Conservation (phyloP, 2,797 vertebrate genomes). For the Leptatherina wallacei region DNA sequence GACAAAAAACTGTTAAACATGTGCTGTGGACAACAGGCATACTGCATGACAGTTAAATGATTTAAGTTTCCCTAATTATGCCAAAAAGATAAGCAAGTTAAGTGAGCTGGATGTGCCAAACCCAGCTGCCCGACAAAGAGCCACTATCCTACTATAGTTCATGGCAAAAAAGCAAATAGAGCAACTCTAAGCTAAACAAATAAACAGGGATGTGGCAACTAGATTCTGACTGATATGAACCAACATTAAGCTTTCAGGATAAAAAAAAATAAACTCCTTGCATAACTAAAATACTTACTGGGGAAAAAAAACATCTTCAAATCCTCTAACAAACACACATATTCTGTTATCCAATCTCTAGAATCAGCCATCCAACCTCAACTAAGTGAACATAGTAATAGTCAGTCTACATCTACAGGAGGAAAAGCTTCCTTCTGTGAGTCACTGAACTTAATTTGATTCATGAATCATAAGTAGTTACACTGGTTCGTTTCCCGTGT, state of each 20-base stretch:
- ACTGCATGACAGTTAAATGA: not conserved
- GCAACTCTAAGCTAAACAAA: not conserved
- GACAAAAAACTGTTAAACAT: not conserved
- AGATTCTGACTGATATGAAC: slow-evolving; percentile 2
- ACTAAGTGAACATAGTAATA: slow-evolving; percentile 29
- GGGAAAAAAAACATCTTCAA: slow-evolving; percentile 7
- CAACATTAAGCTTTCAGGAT: not conserved
- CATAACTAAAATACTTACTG: slow-evolving; percentile 15
- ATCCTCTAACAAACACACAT: slow-evolving; percentile 1
- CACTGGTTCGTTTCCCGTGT: slow-evolving; percentile 46
- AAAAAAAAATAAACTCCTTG: slow-evolving; percentile 12
- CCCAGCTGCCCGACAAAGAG: not conserved
- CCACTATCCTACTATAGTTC: not conserved
- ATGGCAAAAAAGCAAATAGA: not conserved
- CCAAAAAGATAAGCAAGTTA: no score
- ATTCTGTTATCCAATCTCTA: not conserved
- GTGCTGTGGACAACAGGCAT: not conserved
- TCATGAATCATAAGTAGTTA: slow-evolving; percentile 21
- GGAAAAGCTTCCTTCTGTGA: slow-evolving; percentile 1
- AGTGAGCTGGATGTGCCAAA: not conserved
- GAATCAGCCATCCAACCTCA: no score
- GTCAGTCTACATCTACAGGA: not conserved
- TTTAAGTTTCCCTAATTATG: no score
- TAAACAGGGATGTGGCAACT: not conserved
- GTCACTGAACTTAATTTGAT: slow-evolving; percentile 24